A percentile compares a stretch with the other conserved stretches of the same genome.
phyloP scores from a whole-genome alignment of 2,888 invertebrate genomes.

The Lithophane socia region DNA sequence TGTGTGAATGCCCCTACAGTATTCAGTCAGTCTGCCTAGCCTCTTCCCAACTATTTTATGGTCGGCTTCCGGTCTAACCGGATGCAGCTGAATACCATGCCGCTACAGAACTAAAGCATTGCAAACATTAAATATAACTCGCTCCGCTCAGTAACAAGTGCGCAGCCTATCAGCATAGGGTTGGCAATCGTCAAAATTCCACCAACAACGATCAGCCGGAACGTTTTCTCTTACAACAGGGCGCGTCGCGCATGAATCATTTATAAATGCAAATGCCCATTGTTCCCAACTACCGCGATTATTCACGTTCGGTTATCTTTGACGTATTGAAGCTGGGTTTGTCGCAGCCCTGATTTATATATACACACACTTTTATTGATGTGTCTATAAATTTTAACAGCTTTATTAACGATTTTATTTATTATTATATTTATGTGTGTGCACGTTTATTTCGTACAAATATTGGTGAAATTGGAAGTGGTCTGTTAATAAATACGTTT shows the following conservation, averaged over 20 bases:
- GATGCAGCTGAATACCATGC: not conserved
- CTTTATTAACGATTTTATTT: constrained; percentile 68
- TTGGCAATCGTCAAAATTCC: constrained; percentile 77
- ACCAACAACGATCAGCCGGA: constrained; percentile 71
- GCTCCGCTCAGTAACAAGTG: constrained; percentile 36
- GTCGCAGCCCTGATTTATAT: constrained; percentile 73
- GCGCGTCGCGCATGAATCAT: constrained; percentile 82
- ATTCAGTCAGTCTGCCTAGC: not conserved
- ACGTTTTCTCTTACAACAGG: constrained; percentile 82
- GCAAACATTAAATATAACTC: not conserved
- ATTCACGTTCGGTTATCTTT: constrained; percentile 84
- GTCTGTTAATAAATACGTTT: constrained; percentile 16
- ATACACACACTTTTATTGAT: constrained; percentile 67
- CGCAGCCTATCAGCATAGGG: constrained; percentile 64
- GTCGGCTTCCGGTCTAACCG: not conserved
- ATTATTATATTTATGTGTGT: constrained; percentile 52
- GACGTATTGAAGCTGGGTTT: constrained; percentile 77
- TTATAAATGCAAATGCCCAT: constrained; percentile 85
- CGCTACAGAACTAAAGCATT: not conserved
- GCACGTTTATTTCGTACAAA: constrained; percentile 45
- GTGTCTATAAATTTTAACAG: constrained; percentile 66
- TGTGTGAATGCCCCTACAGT: not conserved
- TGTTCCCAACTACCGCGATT: constrained; percentile 83
- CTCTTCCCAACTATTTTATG: not conserved
- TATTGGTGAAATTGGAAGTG: constrained; percentile 28